Percentiles rank a stretch among this genome's conserved stretches.
phyloP scores from a whole-genome alignment of 2,888 invertebrate species.

The Acheta domesticus region DNA sequence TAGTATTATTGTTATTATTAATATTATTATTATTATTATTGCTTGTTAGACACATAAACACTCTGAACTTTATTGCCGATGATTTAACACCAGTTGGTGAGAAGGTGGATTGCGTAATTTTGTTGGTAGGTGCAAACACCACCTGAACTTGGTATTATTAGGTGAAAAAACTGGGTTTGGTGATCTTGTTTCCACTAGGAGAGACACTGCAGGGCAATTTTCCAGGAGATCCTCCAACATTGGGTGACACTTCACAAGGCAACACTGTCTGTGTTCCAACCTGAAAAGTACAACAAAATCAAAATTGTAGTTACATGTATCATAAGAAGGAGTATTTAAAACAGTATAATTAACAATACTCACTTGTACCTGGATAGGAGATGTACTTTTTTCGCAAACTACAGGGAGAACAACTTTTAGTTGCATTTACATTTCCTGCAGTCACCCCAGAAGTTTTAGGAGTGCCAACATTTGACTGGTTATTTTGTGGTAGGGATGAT shows the following conservation, averaged over 20 bases:
- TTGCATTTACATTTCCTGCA: background rate
- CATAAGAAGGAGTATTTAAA: background rate
- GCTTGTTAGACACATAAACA: background rate
- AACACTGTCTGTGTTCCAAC: conserved; percentile 34
- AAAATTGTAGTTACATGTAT: background rate
- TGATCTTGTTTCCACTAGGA: background rate
- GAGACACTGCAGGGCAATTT: background rate
- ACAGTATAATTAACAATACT: background rate
- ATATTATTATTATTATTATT: background rate
- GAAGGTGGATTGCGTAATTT: background rate
- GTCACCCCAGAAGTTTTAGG: background rate
- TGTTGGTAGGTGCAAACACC: conserved; percentile 18
- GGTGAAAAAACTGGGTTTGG: conserved; percentile 20
- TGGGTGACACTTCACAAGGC: conserved; percentile 22
- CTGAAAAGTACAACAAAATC: background rate
- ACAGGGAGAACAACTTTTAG: background rate
- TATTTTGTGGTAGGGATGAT: conserved; percentile 25
- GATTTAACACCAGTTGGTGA: background rate
- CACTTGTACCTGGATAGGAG: conserved; percentile 44
- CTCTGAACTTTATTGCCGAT: background rate
- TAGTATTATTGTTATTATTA: background rate
- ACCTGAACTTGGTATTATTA: conserved; percentile 20
- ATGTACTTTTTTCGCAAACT: conserved; percentile 40
- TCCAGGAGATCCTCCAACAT: background rate
- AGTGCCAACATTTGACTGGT: background rate